A percentile compares a stretch with the other conserved stretches of the same genome.
Evolutionary conservation across 1,140 invertebrate genomes (phyloP).

Genomic region (Brachionus plicatilis): DNA sequence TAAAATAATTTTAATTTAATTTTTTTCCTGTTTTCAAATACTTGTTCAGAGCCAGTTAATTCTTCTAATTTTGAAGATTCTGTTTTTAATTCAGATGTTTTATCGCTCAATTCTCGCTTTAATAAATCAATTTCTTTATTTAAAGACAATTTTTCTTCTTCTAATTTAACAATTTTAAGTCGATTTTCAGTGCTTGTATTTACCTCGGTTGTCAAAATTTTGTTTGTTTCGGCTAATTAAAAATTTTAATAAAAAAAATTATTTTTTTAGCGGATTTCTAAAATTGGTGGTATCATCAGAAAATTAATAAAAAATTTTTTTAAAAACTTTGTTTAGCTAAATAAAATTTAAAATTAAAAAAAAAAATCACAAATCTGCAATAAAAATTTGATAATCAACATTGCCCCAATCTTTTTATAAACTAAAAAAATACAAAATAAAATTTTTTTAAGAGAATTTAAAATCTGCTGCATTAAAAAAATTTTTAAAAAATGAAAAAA

Average conservation of each 20-base stretch:
- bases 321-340: background rate
- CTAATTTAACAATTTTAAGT: background rate
- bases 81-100: background rate
- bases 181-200: background rate
- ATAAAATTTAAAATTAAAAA: too few relatives aligned
- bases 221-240: background rate
- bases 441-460: too few relatives aligned
- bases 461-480: too few relatives aligned
- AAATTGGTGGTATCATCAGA: too few relatives aligned
- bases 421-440: too few relatives aligned
- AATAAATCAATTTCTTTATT: conserved; percentile 29
- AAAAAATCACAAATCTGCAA: too few relatives aligned
- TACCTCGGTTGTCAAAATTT: background rate
- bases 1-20: background rate
- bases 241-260: background rate
- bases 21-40: background rate
- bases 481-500: too few relatives aligned
- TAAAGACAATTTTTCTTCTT: conserved; percentile 29
- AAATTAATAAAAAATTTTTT: background rate
- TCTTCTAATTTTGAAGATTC: conserved; percentile 1
- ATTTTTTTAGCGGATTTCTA: too few relatives aligned
- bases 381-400: too few relatives aligned
- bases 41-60: background rate
- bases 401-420: too few relatives aligned
- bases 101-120: background rate